Base-by-base conservation (phyloP, 2,888 invertebrate species). In the Caenorhabditis drosophilae region DNA sequence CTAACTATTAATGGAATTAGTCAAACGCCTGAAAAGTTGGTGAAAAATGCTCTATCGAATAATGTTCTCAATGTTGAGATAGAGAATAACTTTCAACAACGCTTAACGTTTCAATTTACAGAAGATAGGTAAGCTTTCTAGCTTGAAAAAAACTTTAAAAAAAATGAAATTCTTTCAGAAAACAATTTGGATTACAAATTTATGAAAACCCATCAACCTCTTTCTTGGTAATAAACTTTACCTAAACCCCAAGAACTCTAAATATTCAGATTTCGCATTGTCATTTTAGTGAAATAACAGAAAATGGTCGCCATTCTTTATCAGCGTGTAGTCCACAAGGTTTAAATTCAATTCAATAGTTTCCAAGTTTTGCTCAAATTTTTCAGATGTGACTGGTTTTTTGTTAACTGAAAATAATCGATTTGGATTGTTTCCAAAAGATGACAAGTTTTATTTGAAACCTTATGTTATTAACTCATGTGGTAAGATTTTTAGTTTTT, bases 181-280 rank as follows among this genome's bases (percentile, higher is more conserved):
- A 56, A 48, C 49, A 52, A 46, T 52, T 62, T 42, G 54, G 48
- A 31, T 11, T 42, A 31, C 48, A 57, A 16, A 38, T 56, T 27
- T 52, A 51, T n/a, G 49, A 25, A 34, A 50, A 57, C 52, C 57
- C 62, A 40, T 63, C 67, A 44, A 62, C 58, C 25, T 56, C 59
- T 36, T 56, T n/a, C n/a, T n/a, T n/a, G n/a, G n/a, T n/a, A n/a
- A n/a, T n/a, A n/a, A n/a, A n/a, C n/a, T n/a, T n/a, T n/a, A n/a
- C n/a, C n/a, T n/a, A n/a, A n/a, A n/a, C n/a, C n/a, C n/a, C n/a
- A n/a, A n/a, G n/a, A n/a, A n/a, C n/a, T n/a, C n/a, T n/a, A n/a
- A n/a, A n/a, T 25, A 46, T 59, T 59, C 58, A 63, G 63, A 46
- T 60, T 9, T 63, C 70, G 6, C 48, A 54, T 51, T 70, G 70